Evolutionary conservation across 2,797 vertebrate genomes (phyloP), one percentile per base, ranked within the genome.

Genomic region (Rhodeus uyekii): DNA sequence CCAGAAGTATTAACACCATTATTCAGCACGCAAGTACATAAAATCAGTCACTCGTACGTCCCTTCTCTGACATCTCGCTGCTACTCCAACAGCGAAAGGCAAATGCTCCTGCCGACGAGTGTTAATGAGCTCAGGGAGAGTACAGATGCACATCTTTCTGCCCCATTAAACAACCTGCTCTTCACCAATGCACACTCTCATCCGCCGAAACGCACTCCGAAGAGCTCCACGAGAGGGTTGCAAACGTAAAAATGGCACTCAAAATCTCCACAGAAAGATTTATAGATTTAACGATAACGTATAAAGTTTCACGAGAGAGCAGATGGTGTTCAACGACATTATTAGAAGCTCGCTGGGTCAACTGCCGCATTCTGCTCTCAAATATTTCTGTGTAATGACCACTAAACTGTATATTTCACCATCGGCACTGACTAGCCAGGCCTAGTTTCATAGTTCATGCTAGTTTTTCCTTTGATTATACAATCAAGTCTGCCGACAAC

Each of bases 151-250:
- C 69, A 16, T 50, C 32, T 75, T 29, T 42, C 80, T 81, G 71
- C 69, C 80, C 80, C 80, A 75, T 81, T 81, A 74, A 75, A 81
- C 80, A 22, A 60, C 78, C 78, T 80, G 65, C 65, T 78, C 61
- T 50, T 44, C 50, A 9, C 10, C 5, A 7, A 78, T 14, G 50
- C 64, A 69, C 76, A n/a, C 71, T 29, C 24, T 58, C 24, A 27
- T 58, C 55, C 55, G 12, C 24, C 24, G 53, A 58, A 27, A 58
- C 55, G 27, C 24, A 27, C 24, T 7, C 55, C 0, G 24, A 60
- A 60, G 55, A 8, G 55, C 55, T 55, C 71, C 6, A 24, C 46
- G 12, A 46, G 38, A 68, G 65, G 19, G 32, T 13, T n/a, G 12
- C 65, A 3, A 14, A 19, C 9, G 12, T 8, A 24, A 36, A 38